Evolutionary conservation across 2,113 vertebrate genomes (phyloP), one percentile per base, ranked within the genome.

Genomic region (Hiodon tergisus): DNA sequence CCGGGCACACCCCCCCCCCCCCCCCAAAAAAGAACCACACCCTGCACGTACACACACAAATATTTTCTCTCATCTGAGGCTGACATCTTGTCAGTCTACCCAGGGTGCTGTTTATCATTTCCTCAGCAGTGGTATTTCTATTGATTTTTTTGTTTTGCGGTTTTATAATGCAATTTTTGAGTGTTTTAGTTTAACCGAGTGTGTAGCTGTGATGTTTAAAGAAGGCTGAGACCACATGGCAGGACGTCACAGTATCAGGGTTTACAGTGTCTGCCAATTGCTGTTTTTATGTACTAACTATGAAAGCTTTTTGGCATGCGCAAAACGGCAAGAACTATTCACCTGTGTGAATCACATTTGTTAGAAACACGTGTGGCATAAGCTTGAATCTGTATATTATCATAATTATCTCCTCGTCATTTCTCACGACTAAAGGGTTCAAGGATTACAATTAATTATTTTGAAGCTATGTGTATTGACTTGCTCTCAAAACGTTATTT

Each of bases 81-180:
- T 76, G 11, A 81, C 86, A 82, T 55, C 87, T 31, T 31, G 31
- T 31, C 31, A 31, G 82, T 77, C 83, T 72, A 83, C 85, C 86
- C 84, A 3, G 88, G 89, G 87, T 84, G 2, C 87, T 89, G 86
- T 85, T 83, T 87, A 88, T 86, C 88, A 88, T 90, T 88, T 85
- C 83, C 83, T 88, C 81, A 31, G 10, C 85, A 87, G 81, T 85
- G 86, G 83, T 83, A 85, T 84, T 83, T 82, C 82, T 88, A 91
- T 93, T 88, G 91, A 91, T 93, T 93, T 31, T 31, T 93, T 89
- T 89, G 85, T 89, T 89, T 91, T 91, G 87, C 82, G 88, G 89
- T 87, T 88, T 91, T 90, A 89, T 89, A 91, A 93, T 87, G 90
- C 87, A 89, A 87, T 92, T 90, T 68, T 90, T 88, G 85, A 88